Evolutionary conservation across 2,113 vertebrate genomes (phyloP).

Genomic region (Geococcyx californianus): DNA sequence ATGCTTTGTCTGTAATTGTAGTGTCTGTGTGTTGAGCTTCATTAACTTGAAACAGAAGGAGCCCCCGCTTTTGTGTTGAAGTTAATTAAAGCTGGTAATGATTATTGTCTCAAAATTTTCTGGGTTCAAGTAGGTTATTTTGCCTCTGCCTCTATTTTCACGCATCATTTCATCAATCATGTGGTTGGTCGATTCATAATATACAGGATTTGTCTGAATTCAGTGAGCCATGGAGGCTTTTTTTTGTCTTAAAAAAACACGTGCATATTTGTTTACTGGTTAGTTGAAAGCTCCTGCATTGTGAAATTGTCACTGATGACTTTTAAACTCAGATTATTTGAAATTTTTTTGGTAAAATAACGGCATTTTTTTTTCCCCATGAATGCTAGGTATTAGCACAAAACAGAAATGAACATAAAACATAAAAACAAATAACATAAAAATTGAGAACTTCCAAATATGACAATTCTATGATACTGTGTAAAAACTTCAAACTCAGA

Average conservation of each 20-base stretch:
- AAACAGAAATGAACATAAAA: not conserved
- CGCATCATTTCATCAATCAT: slow-evolving; percentile 37
- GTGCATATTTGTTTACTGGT: not conserved
- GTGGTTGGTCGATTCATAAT: not conserved
- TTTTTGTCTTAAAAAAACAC: not conserved
- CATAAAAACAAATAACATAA: not conserved
- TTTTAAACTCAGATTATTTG: not conserved
- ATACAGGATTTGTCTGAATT: not conserved
- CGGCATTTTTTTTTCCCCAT: not conserved
- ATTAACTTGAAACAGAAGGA: slow-evolving; percentile 70
- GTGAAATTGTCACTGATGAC: not conserved
- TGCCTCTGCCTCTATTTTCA: slow-evolving; percentile 38
- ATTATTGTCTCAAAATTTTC: slow-evolving; percentile 72
- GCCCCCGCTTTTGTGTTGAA: slow-evolving; percentile 69
- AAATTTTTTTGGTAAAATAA: not conserved
- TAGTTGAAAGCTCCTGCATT: not conserved
- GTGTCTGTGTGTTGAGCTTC: slow-evolving; percentile 69
- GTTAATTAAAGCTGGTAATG: slow-evolving; percentile 81
- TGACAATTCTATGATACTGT: not conserved
- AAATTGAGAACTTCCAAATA: not conserved
- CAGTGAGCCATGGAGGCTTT: not conserved
- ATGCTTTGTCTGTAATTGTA: slow-evolving; percentile 64
- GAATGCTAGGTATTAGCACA: not conserved
- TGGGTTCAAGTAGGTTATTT: slow-evolving; percentile 49
- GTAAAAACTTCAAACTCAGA: not conserved